Conservation (phyloP, 2,888 invertebrate species). For the Lutraria lutraria region DNA sequence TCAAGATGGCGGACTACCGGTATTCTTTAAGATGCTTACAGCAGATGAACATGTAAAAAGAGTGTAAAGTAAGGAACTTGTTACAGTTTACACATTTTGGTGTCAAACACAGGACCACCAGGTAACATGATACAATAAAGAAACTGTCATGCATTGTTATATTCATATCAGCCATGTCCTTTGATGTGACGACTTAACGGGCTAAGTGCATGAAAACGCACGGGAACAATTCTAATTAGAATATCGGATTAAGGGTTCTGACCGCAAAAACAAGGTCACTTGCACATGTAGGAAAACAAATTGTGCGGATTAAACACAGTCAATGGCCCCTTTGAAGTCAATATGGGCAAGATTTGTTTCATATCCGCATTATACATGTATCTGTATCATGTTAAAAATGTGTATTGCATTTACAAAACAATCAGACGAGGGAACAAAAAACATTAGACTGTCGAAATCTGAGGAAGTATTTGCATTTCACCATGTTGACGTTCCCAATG, state of each 20-base stretch:
- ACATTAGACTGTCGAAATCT: neutral
- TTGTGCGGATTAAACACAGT: conserved; percentile 48
- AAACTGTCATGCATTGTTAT: conserved; percentile 39
- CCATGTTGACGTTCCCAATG: neutral
- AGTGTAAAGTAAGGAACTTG: conserved; percentile 56
- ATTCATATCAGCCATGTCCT: conserved; percentile 34
- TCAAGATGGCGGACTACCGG: conserved; percentile 58
- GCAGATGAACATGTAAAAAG: conserved; percentile 53
- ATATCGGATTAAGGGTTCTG: conserved; percentile 55
- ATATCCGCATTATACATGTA: neutral
- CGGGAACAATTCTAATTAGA: conserved; percentile 48
- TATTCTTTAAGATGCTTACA: conserved; percentile 35
- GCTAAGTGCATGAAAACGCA: conserved; percentile 45
- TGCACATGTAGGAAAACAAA: conserved; percentile 46
- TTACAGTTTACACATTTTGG: conserved; percentile 48
- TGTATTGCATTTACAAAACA: neutral
- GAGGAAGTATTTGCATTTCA: neutral
- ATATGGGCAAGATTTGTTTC: conserved; percentile 20
- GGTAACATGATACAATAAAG: conserved; percentile 46
- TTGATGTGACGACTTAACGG: conserved; percentile 56
- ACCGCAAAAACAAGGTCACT: conserved; percentile 27
- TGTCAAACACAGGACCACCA: conserved; percentile 45
- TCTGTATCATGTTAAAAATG: neutral
- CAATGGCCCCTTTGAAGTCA: conserved; percentile 49
- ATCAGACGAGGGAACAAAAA: conserved; percentile 1